These are phyloP conservation scores for Tetramorium bicarinatum DNA, from an alignment of 2,888 invertebrate genomes.

Conservation along the genomic window DNA sequence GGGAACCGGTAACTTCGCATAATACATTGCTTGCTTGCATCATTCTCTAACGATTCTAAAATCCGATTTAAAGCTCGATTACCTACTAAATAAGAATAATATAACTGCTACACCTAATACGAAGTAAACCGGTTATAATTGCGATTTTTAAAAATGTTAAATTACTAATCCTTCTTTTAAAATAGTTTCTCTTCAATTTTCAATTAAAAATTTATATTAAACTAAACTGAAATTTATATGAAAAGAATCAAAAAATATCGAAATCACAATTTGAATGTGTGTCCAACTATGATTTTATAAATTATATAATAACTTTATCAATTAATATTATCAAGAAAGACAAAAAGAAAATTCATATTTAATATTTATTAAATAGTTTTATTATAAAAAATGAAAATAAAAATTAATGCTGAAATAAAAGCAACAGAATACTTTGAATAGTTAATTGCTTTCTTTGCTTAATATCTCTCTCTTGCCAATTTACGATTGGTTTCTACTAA, in stretches of 20 bases:
- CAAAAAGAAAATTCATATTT: background rate
- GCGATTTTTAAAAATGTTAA: background rate
- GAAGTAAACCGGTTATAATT: background rate
- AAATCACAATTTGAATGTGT: constrained; percentile 3
- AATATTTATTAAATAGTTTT: background rate
- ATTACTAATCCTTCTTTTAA: background rate
- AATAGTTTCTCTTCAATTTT: background rate
- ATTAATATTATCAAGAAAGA: background rate
- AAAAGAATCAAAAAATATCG: background rate
- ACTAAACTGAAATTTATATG: too few relatives aligned
- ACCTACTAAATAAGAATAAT: background rate
- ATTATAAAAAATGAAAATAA: background rate
- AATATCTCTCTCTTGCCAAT: background rate
- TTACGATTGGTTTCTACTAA: background rate
- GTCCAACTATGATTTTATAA: background rate
- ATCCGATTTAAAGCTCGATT: constrained; percentile 11
- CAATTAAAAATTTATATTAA: background rate
- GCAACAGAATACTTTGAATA: background rate
- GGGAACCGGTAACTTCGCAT: constrained; percentile 13
- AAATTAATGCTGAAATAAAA: background rate
- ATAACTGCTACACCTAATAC: background rate
- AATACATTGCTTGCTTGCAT: constrained; percentile 9
- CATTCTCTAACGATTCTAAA: constrained; percentile 22
- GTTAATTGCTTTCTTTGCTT: background rate
- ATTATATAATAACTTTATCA: background rate